A percentile compares a stretch with the other conserved stretches of the same genome.
phyloP scores from a whole-genome alignment of 2,113 vertebrate genomes.

The Athene noctua region DNA sequence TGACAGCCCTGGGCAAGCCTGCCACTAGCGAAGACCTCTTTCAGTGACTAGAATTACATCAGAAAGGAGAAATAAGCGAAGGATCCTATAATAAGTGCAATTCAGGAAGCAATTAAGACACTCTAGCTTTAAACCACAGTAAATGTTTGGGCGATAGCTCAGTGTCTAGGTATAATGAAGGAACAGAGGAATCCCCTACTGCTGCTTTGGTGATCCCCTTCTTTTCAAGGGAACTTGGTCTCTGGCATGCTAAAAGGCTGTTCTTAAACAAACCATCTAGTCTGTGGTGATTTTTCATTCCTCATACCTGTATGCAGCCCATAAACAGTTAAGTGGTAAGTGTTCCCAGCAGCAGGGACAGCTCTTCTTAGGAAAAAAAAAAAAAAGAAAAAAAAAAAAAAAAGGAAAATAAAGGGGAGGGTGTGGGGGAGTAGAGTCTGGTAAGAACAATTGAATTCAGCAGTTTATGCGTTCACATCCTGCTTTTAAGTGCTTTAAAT shows the following conservation, averaged over 20 bases:
- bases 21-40: not conserved
- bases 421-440: not conserved
- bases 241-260: not conserved
- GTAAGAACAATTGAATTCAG: not conserved
- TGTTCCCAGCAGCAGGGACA: not conserved
- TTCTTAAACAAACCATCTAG: fast-evolving
- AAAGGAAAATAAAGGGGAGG: fast-evolving
- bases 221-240: not conserved
- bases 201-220: not conserved
- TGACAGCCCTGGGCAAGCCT: not conserved
- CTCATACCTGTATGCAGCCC: not conserved
- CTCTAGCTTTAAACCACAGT: not conserved
- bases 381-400: too few relatives aligned
- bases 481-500: not conserved
- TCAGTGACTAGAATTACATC: not conserved
- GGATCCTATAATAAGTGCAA: not conserved
- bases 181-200: not conserved
- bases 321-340: not conserved
- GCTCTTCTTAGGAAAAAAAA: not conserved
- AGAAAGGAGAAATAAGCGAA: not conserved
- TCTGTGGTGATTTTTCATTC: not conserved
- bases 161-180: not conserved
- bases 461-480: not conserved
- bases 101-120: not conserved
- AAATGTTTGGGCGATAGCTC: not conserved